phyloP scores from a whole-genome alignment of 2,797 vertebrate genomes.

The Coilia nasus region DNA sequence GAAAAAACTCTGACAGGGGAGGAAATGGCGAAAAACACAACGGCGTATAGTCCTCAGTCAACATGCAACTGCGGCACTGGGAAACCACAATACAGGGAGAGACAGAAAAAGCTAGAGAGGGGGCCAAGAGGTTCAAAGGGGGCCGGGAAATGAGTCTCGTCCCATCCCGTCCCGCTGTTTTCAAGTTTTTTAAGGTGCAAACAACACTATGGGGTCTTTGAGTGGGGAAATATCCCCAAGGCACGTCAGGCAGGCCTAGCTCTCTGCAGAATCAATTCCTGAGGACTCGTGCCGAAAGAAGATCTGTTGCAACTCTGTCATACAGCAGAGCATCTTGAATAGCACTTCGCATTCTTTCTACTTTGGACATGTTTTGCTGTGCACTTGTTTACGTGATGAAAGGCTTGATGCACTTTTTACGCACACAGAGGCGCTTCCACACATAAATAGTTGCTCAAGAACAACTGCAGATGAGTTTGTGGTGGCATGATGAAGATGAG shows the following conservation, averaged over 20 bases:
- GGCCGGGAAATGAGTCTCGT: background rate
- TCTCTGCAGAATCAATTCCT: background rate
- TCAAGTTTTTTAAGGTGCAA: conserved; percentile 16
- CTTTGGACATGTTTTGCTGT: background rate
- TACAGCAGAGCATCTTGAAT: background rate
- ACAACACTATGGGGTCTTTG: background rate
- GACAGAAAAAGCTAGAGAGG: background rate
- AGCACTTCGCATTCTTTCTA: background rate
- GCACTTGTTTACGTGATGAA: conserved; percentile 9
- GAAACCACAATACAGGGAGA: conserved; percentile 7
- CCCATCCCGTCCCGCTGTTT: background rate
- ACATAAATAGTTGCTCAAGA: background rate
- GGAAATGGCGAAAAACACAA: conserved; percentile 52
- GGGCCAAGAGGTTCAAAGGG: conserved; percentile 2
- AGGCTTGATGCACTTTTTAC: background rate
- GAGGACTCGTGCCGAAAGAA: too few relatives aligned
- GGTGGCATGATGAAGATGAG: background rate
- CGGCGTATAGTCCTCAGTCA: conserved; percentile 38
- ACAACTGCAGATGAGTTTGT: background rate
- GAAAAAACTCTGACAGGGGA: conserved; percentile 51
- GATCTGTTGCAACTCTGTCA: background rate
- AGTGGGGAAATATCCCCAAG: background rate
- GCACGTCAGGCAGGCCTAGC: background rate
- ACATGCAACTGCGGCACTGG: conserved; percentile 44
- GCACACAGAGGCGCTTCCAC: background rate